These are phyloP conservation scores for Cerceris rybyensis DNA, from an alignment of 2,888 invertebrate species.

Conservation along the genomic window DNA sequence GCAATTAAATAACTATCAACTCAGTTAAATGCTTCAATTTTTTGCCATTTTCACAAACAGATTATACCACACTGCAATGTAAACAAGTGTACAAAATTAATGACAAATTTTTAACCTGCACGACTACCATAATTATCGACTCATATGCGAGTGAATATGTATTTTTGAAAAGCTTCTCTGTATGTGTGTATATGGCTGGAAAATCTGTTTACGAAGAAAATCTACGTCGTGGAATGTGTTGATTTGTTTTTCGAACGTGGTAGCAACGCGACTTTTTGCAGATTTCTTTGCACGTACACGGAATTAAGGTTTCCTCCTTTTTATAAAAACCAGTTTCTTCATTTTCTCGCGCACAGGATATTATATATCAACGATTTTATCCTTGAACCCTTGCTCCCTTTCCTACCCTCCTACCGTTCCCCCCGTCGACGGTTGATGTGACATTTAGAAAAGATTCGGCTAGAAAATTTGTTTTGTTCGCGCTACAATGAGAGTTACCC, in stretches of 20 bases:
- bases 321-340: background rate
- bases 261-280: slow-evolving; percentile 27
- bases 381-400: background rate
- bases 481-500: slow-evolving; percentile 24
- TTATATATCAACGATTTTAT: slow-evolving; percentile 9
- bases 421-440: slow-evolving; percentile 11
- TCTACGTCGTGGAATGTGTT: slow-evolving; percentile 44
- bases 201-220: slow-evolving; percentile 25
- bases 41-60: too few species aligned
- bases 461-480: slow-evolving; percentile 61
- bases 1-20: too few species aligned
- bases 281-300: slow-evolving; percentile 28
- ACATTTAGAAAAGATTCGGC: slow-evolving; percentile 46
- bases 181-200: background rate
- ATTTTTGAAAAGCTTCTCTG: background rate
- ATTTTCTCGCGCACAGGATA: slow-evolving; percentile 30
- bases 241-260: slow-evolving; percentile 44
- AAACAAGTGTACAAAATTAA: too few species aligned
- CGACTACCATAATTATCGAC: too few species aligned
- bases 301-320: background rate
- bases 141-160: slow-evolving; percentile 5
- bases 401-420: background rate
- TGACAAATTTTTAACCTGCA: too few species aligned
- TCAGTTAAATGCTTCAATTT: too few species aligned
- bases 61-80: too few species aligned